These are phyloP conservation scores for Clupea harengus DNA, from an alignment of 2,113 vertebrate genomes.

Conservation along the genomic window DNA sequence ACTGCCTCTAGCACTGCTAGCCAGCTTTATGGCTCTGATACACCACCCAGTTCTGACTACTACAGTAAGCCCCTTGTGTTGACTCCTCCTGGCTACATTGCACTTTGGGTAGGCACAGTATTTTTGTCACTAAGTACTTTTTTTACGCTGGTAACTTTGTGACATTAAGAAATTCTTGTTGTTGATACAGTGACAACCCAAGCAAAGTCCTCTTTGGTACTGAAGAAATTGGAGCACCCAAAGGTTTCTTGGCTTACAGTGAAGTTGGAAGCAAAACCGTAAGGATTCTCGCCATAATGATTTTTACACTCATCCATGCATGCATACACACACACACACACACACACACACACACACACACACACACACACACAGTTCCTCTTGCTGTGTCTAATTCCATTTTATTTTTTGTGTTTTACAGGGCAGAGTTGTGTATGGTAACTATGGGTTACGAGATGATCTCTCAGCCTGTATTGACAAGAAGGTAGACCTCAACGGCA, in stretches of 20 bases:
- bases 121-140: too few species aligned
- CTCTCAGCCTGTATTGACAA: conserved; percentile 59
- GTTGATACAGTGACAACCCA: conserved; percentile 48
- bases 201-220: conserved; percentile 58
- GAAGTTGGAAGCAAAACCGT: conserved; percentile 62
- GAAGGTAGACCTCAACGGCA: conserved; percentile 56
- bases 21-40: too few species aligned
- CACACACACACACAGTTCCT: neutral
- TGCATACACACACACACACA: neutral
- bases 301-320: neutral
- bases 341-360: neutral
- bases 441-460: conserved; percentile 79
- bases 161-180: neutral
- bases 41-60: too few species aligned
- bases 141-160: too few species aligned
- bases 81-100: too few species aligned
- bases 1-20: too few species aligned
- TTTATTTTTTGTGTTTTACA: conserved; percentile 55
- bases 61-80: too few species aligned
- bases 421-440: conserved; percentile 83
- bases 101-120: too few species aligned
- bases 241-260: conserved; percentile 85
- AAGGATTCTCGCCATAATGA: conserved; percentile 39
- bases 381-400: neutral
- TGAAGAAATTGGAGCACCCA: conserved; percentile 37